A percentile compares a stretch with the other conserved stretches of the same genome.
Evolutionary conservation across 2,113 vertebrate species (phyloP).

Genomic region (Antechinus stuartii): DNA sequence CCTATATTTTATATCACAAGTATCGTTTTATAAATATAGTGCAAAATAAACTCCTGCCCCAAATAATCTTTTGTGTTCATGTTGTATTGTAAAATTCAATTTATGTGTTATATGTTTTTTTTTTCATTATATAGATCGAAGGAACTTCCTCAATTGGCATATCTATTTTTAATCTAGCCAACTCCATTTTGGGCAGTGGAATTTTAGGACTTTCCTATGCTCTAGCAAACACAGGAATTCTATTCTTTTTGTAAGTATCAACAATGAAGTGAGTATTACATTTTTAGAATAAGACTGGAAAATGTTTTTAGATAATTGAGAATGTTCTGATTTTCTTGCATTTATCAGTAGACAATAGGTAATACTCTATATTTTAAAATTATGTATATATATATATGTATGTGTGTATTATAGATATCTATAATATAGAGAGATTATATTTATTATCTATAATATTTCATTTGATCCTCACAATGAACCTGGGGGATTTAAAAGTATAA

Average conservation of each 20-base stretch:
- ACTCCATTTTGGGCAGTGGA: constrained; percentile 90
- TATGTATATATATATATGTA: background rate
- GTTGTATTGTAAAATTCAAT: constrained; percentile 11
- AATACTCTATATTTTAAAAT: background rate
- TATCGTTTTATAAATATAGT: constrained; percentile 6
- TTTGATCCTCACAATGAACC: background rate
- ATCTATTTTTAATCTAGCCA: constrained; percentile 90
- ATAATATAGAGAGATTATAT: background rate
- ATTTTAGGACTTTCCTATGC: constrained; percentile 89
- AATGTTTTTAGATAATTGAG: constrained; percentile 44
- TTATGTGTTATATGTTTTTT: constrained; percentile 26
- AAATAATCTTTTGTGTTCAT: constrained; percentile 22
- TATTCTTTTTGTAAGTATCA: constrained; percentile 88
- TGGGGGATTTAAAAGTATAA: background rate
- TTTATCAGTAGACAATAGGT: background rate
- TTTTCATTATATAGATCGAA: constrained; percentile 81
- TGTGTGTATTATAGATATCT: too few relatives aligned
- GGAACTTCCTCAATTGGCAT: constrained; percentile 87
- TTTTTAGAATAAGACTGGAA: constrained; percentile 25
- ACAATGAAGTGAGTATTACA: background rate
- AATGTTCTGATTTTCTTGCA: background rate
- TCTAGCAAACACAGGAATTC: constrained; percentile 88
- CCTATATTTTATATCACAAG: background rate
- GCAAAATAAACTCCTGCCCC: background rate
- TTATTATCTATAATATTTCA: background rate